A percentile compares a stretch with the other conserved stretches of the same genome.
Evolutionary conservation across 2,888 invertebrate genomes (phyloP).

Genomic region (Cinara cedri): DNA sequence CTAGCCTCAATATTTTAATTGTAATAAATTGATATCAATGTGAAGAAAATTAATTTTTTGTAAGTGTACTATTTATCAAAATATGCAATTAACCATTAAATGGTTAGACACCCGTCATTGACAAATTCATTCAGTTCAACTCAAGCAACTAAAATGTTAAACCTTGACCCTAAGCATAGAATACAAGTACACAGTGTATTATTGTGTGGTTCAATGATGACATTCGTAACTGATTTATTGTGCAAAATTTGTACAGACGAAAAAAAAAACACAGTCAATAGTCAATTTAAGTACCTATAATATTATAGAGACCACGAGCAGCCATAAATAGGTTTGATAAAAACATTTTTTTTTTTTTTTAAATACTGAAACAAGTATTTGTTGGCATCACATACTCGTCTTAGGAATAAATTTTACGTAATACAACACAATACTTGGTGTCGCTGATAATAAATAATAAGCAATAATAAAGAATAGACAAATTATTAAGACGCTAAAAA

Average conservation of each 20-base stretch:
- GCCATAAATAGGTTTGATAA: neutral
- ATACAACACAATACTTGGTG: conserved; percentile 53
- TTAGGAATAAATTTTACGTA: conserved; percentile 48
- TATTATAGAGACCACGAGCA: neutral
- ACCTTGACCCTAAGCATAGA: conserved; percentile 1
- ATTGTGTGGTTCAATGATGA: no score
- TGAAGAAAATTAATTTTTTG: no score
- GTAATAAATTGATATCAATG: no score
- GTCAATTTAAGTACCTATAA: neutral
- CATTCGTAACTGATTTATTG: neutral
- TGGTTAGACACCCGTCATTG: neutral
- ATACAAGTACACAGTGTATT: neutral
- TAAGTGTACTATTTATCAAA: no score
- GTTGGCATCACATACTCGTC: conserved; percentile 48
- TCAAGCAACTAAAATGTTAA: conserved; percentile 6
- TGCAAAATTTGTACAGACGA: neutral
- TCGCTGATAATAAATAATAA: conserved; percentile 4
- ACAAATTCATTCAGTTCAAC: neutral
- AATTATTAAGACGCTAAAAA: no score
- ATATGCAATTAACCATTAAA: no score
- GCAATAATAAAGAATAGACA: no score
- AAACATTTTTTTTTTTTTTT: no score
- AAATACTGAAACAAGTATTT: conserved; percentile 23
- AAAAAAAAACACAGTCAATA: neutral
- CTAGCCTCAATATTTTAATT: no score